These are phyloP conservation scores for Listrodromus nycthemerus DNA, from an alignment of 2,888 invertebrate species.

Conservation along the genomic window DNA sequence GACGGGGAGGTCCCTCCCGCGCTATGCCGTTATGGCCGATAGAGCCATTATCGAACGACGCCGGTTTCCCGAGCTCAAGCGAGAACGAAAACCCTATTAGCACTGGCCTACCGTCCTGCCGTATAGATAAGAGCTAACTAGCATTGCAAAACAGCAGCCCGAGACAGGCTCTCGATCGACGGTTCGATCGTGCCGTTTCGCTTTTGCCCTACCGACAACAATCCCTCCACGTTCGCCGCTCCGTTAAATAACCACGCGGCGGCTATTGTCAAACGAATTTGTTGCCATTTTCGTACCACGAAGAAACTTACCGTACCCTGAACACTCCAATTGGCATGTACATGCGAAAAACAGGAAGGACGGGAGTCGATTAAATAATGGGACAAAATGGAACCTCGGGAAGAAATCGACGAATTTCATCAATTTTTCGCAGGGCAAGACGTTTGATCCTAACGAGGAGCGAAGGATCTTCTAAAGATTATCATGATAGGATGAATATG, in stretches of 20 bases:
- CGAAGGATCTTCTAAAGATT: not conserved
- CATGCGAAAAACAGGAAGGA: not conserved
- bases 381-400: no score
- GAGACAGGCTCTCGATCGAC: conserved; percentile 35
- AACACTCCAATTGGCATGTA: not conserved
- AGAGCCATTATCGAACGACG: conserved; percentile 72
- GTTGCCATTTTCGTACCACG: conserved; percentile 1
- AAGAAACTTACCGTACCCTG: conserved; percentile 4
- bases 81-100: conserved; percentile 67
- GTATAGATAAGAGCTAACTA: conserved; percentile 70
- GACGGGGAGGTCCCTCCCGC: conserved; percentile 24
- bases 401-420: no score
- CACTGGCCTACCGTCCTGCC: conserved; percentile 49
- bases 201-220: conserved; percentile 18
- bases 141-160: conserved; percentile 73
- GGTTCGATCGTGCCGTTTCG: conserved; percentile 45
- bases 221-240: conserved; percentile 23
- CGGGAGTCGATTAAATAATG: not conserved
- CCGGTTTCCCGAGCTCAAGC: conserved; percentile 44
- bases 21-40: conserved; percentile 64
- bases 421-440: not conserved
- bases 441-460: not conserved
- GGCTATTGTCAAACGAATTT: conserved; percentile 23
- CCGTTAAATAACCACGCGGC: conserved; percentile 37
- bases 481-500: not conserved